phyloP scores from a whole-genome alignment of 2,113 vertebrate genomes.

The Ifrita kowaldi region DNA sequence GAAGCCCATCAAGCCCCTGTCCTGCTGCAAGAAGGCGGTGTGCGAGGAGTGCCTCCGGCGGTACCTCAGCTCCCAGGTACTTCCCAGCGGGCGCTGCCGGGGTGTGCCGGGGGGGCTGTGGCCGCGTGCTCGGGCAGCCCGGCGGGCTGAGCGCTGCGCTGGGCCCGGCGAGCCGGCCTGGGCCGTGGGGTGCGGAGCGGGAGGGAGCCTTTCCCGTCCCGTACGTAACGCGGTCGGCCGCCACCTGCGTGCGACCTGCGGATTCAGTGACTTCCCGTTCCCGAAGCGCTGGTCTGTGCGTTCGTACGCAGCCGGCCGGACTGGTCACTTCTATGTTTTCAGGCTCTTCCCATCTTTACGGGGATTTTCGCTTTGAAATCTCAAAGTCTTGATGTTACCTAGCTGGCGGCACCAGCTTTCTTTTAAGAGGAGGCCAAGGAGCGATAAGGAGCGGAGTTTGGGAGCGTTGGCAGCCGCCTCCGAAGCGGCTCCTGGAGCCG shows the following conservation, averaged over 20 bases:
- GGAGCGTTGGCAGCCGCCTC: background rate
- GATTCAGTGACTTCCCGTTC: fast-evolving
- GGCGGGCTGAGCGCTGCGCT: background rate
- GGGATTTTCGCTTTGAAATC: background rate
- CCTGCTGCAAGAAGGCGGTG: conserved; percentile 92
- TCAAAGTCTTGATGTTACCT: background rate
- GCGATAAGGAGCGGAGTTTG: background rate
- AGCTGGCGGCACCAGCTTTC: background rate
- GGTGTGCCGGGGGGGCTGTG: background rate
- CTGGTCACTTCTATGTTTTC: background rate
- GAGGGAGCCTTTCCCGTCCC: background rate
- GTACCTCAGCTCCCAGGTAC: conserved; percentile 93
- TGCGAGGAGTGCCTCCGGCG: conserved; percentile 91
- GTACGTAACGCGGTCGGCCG: background rate
- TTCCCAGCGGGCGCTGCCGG: background rate
- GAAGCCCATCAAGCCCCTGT: conserved; percentile 83
- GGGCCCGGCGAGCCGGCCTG: background rate
- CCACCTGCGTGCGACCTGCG: background rate
- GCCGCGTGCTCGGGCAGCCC: background rate
- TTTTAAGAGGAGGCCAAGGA: too few relatives aligned
- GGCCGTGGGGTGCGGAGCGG: background rate
- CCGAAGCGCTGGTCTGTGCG: background rate
- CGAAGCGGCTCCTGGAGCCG: background rate
- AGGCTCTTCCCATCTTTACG: background rate
- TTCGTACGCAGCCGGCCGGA: background rate